Evolutionary conservation across 2,113 vertebrate species (phyloP).

Genomic region (Glaucomys volans): DNA sequence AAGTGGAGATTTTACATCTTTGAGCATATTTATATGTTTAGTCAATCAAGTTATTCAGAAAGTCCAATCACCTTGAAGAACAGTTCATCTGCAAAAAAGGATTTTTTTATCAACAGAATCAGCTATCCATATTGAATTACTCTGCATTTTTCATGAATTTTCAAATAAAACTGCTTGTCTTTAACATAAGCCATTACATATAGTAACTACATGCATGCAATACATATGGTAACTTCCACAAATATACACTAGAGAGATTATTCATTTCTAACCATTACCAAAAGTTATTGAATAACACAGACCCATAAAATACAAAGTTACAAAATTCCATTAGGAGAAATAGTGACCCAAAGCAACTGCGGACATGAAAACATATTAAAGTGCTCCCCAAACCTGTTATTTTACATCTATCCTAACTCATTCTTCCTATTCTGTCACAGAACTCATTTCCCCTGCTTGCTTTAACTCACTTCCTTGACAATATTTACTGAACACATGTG

Average conservation of each 20-base stretch:
- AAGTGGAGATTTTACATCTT: neutral
- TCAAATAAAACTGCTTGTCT: neutral
- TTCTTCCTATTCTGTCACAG: neutral
- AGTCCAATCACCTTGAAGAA: neutral
- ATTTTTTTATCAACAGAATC: neutral
- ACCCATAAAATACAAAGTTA: conserved; percentile 47
- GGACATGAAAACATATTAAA: neutral
- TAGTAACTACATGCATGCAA: neutral
- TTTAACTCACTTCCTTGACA: conserved; percentile 1
- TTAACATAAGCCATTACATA: neutral
- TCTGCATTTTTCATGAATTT: neutral
- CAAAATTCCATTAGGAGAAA: conserved; percentile 9
- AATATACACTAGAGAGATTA: neutral
- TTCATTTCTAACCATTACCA: neutral
- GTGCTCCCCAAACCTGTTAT: neutral
- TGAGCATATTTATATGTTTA: neutral
- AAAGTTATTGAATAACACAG: neutral
- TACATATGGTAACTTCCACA: neutral
- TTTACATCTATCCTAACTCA: neutral
- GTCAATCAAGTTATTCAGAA: neutral
- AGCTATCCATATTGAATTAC: neutral
- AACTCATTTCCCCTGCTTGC: neutral
- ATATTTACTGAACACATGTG: neutral
- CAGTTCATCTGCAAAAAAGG: neutral
- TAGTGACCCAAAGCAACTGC: neutral